Conservation (phyloP, 2,888 invertebrate species). For the Melinaea menophilus region DNA sequence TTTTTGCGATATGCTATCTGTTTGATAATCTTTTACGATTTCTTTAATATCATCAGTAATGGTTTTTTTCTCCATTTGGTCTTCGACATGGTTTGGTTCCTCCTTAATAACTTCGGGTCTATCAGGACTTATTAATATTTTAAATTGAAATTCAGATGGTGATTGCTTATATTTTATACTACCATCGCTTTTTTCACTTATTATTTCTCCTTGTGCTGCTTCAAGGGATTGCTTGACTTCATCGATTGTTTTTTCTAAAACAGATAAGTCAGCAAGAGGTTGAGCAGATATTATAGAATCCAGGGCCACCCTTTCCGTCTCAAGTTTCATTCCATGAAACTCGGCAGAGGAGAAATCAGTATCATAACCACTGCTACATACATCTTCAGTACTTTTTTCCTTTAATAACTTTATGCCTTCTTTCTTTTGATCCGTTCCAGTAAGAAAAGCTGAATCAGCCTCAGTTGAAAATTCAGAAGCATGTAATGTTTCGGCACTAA, state of each 20-base stretch:
- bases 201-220: constrained; percentile 83
- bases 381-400: constrained; percentile 80
- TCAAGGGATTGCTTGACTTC: constrained; percentile 85
- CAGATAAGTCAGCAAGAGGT: constrained; percentile 73
- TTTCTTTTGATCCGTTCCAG: constrained; percentile 66
- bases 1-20: constrained; percentile 62
- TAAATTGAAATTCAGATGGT: constrained; percentile 86
- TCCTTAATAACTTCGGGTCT: constrained; percentile 79
- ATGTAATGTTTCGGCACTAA: constrained; percentile 73
- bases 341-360: constrained; percentile 80
- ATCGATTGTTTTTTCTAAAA: constrained; percentile 83
- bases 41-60: constrained; percentile 46
- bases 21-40: constrained; percentile 53
- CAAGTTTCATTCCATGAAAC: constrained; percentile 76
- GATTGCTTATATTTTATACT: constrained; percentile 84
- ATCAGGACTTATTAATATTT: constrained; percentile 75
- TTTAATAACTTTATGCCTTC: constrained; percentile 68
- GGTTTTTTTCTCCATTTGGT: constrained; percentile 51
- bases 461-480: constrained; percentile 74
- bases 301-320: constrained; percentile 70
- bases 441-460: constrained; percentile 72
- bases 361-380: constrained; percentile 83
- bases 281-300: constrained; percentile 73
- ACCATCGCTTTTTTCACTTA: constrained; percentile 80
- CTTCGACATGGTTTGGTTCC: constrained; percentile 72